phyloP scores from a whole-genome alignment of 2,888 invertebrate genomes.

The Sminthurides aquaticus region DNA sequence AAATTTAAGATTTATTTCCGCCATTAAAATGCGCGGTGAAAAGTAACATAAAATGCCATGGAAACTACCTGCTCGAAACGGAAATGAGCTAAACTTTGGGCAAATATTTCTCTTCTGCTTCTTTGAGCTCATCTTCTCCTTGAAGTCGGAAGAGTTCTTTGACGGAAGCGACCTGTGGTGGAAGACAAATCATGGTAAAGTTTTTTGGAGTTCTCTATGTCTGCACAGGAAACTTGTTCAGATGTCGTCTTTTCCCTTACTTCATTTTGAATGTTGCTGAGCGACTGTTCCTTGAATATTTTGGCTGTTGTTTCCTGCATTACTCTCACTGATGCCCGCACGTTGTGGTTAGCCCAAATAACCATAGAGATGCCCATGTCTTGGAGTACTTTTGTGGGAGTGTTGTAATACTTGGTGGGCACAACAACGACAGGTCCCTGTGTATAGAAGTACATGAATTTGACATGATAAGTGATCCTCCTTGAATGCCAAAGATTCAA shows the following conservation, averaged over 20 bases:
- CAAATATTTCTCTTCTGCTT: slow-evolving; percentile 48
- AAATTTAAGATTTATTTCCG: no score
- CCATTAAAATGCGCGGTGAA: no score
- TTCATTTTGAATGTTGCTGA: slow-evolving; percentile 46
- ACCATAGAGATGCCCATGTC: slow-evolving; percentile 48
- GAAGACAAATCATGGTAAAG: neutral
- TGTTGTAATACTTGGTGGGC: slow-evolving; percentile 49
- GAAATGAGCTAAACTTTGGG: slow-evolving; percentile 44
- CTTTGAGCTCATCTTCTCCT: slow-evolving; percentile 47
- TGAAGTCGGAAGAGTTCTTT: slow-evolving; percentile 49
- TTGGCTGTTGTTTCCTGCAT: slow-evolving; percentile 47
- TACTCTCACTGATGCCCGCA: slow-evolving; percentile 48
- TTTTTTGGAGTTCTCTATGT: neutral
- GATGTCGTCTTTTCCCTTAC: no score
- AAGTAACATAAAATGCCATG: no score
- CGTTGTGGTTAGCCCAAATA: slow-evolving; percentile 50
- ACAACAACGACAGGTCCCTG: slow-evolving; percentile 49
- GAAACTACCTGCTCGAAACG: no score
- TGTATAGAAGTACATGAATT: no score
- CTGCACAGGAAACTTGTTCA: neutral
- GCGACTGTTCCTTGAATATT: slow-evolving; percentile 47
- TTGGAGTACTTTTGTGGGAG: slow-evolving; percentile 47
- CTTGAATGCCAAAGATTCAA: no score
- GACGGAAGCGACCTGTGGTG: slow-evolving; percentile 47
- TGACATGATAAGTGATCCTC: no score